Base-by-base conservation (phyloP, 2,797 vertebrate species). In the Apodemus agrarius region DNA sequence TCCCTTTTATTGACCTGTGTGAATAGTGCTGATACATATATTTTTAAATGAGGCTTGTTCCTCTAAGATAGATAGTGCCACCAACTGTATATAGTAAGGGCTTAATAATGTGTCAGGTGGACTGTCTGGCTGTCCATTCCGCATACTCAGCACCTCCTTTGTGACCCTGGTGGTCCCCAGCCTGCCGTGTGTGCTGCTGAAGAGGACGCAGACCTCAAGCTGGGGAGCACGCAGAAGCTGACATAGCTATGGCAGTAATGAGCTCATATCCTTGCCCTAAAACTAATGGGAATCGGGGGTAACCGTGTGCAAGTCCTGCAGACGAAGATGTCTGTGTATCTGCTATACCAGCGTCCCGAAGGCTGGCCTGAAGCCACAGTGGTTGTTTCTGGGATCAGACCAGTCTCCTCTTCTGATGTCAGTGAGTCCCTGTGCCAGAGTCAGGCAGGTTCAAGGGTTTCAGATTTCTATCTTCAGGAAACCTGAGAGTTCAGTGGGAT, bases 21-120 rank as follows among this genome's bases (percentile, higher is more conserved):
- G 37, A 79, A 9, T 21, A 65, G 31, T 54, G 49, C 49, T 54
- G 22, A 6, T 72, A 6, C 46, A 46, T 7, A 46, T n/a, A n/a
- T n/a, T 46, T 83, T 63, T 49, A 11, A 49, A 49, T 49, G 12
- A 3, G 19, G 61, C 75, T 67, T n/a, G 2, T 78, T 46, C 24
- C 52, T 6, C 0, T 13, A 4, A n/a, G 6, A 6, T 29, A n/a
- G 31, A 2, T 26, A 29, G 10, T 52, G 12, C 29, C 17, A 11
- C 29, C 43, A 0, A 0, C 12, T 54, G 52, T 14, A 9, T 57
- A 12, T 6, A 26, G 24, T 3, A 57, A 21, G 69, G 52, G 16
- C 61, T 85, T 90, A 79, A 0, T 63, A 69, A 69, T 37, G 46
- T 26, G 10, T 46, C 6, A 75, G 31, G 31, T 74, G 13, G 75